Conservation (phyloP, 2,797 vertebrate genomes). For the Gorsachius magnificus region DNA sequence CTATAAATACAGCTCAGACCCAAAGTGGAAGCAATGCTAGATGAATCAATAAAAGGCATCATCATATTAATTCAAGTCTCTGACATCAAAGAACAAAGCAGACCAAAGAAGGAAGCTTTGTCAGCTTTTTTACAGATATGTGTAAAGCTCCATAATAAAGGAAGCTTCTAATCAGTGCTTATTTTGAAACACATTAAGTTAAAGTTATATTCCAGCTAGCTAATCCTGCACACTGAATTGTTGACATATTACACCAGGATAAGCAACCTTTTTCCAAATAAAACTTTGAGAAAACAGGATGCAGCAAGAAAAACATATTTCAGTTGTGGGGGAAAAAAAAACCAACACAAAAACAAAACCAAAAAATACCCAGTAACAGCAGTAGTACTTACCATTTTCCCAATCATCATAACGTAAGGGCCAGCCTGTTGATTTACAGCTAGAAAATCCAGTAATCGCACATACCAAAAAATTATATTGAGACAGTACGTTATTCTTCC, state of each 20-base stretch:
- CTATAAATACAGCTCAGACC: background rate
- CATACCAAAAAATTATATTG: conserved; percentile 99
- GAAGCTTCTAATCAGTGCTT: background rate
- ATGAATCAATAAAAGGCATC: background rate
- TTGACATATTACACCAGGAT: background rate
- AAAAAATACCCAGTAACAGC: background rate
- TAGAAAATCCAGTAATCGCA: conserved; percentile 94
- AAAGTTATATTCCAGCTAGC: background rate
- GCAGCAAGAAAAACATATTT: background rate
- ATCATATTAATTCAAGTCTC: background rate
- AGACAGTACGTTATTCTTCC: conserved; percentile 95
- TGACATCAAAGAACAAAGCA: background rate
- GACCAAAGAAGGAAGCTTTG: background rate
- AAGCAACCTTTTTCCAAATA: background rate
- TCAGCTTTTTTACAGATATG: background rate
- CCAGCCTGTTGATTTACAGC: conserved; percentile 98
- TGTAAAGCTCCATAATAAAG: background rate
- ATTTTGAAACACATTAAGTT: background rate
- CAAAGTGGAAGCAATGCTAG: background rate
- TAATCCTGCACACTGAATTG: background rate
- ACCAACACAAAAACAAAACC: too few relatives aligned
- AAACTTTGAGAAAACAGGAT: background rate
- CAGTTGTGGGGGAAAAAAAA: background rate
- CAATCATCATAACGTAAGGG: conserved; percentile 99
- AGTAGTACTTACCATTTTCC: conserved; percentile 92